These are phyloP conservation scores for Blastomussa wellsi DNA, from an alignment of 92 coral and sea anemone species.

Conservation along the genomic window DNA sequence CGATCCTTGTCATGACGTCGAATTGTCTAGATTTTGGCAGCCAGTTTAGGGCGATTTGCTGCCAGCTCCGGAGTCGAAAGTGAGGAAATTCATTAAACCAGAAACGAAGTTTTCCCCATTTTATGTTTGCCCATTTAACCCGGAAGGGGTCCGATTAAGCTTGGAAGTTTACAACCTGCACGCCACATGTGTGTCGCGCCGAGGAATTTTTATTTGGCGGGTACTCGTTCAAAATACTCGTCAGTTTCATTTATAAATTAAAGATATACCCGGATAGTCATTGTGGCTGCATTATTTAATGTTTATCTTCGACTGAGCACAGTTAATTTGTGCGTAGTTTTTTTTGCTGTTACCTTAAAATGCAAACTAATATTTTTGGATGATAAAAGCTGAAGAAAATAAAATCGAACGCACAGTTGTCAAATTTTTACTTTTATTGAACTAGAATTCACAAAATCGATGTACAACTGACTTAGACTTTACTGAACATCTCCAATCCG, in stretches of 20 bases:
- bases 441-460: neutral
- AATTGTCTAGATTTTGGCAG: constrained; percentile 5
- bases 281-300: neutral
- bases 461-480: neutral
- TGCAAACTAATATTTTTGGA: neutral
- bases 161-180: neutral
- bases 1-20: neutral
- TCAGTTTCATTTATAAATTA: neutral
- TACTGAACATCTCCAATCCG: neutral
- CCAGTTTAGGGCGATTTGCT: neutral
- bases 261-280: neutral
- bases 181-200: neutral
- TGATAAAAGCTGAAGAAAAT: neutral
- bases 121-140: constrained; percentile 18
- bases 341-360: constrained; percentile 1
- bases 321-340: neutral
- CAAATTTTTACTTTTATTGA: neutral
- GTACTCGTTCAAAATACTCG: neutral
- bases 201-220: neutral
- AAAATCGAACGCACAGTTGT: neutral
- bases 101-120: constrained; percentile 9
- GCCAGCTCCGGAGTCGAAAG: constrained; percentile 18
- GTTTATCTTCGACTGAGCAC: neutral
- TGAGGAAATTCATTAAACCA: constrained; percentile 30
- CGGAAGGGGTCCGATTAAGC: neutral